phyloP scores from a whole-genome alignment of 2,888 invertebrate genomes.

The Portevinia maculata region DNA sequence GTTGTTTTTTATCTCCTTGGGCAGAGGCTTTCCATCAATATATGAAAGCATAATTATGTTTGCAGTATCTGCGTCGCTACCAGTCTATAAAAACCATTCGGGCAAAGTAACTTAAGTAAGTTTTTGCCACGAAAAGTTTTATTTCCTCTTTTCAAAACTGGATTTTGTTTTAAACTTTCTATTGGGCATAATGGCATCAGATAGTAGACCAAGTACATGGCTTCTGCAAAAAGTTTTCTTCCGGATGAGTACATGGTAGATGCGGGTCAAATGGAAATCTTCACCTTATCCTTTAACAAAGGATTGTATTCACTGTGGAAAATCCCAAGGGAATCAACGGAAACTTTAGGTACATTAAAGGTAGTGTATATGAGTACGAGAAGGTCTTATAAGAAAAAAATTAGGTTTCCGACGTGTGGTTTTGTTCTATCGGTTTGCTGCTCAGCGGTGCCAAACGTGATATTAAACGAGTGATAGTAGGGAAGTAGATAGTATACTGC shows the following conservation, averaged over 20 bases:
- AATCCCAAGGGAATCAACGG: conserved; percentile 7
- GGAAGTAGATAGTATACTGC: too few species aligned
- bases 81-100: conserved; percentile 33
- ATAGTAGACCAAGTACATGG: conserved; percentile 5
- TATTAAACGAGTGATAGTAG: too few species aligned
- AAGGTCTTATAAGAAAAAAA: too few species aligned
- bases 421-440: too few species aligned
- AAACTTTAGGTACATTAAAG: too few species aligned
- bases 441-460: too few species aligned
- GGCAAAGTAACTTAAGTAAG: conserved; percentile 31
- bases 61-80: conserved; percentile 18
- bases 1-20: background rate
- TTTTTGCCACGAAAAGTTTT: conserved; percentile 44
- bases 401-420: too few species aligned
- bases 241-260: background rate
- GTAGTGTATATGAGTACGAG: too few species aligned
- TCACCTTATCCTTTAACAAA: background rate
- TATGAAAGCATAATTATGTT: conserved; percentile 37
- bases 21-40: background rate
- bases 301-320: conserved; percentile 12
- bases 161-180: conserved; percentile 28
- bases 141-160: conserved; percentile 23
- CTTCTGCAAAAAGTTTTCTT: conserved; percentile 7
- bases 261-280: conserved; percentile 2
- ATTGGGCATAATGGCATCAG: conserved; percentile 18